Percentiles rank a stretch among this genome's conserved stretches.
Conservation (phyloP, 1,140 invertebrate genomes). For the Babylonia areolata region DNA sequence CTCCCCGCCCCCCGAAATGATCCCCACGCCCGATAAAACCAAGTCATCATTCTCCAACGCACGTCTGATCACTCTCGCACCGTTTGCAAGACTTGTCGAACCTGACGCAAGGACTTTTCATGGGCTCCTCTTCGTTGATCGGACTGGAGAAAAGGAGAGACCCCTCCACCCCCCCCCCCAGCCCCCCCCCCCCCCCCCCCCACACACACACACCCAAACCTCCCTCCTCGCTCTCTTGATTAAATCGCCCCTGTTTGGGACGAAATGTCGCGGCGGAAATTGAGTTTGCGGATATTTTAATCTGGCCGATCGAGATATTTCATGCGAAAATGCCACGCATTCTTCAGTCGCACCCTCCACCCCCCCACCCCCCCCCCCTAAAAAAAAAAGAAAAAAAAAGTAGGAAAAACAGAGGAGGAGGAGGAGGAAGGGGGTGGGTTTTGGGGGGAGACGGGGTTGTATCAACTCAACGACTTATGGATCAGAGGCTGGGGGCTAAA, state of each 20-base stretch:
- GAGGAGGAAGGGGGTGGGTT: not conserved
- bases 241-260: conserved; percentile 24
- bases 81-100: conserved; percentile 33
- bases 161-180: too few relatives aligned
- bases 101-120: conserved; percentile 29
- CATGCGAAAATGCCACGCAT: conserved; percentile 33
- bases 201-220: too few relatives aligned
- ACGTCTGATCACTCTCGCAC: conserved; percentile 21
- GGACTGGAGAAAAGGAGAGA: not conserved
- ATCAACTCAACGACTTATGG: conserved; percentile 29
- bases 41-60: conserved; percentile 24
- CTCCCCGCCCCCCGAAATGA: not conserved
- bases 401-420: not conserved
- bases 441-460: not conserved
- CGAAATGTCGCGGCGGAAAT: conserved; percentile 33
- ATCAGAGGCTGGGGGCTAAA: conserved; percentile 6
- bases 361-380: too few relatives aligned
- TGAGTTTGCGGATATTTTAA: conserved; percentile 40
- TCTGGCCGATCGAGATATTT: conserved; percentile 36
- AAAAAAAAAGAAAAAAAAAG: not conserved
- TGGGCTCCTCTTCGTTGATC: not conserved
- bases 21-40: conserved; percentile 14
- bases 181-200: too few relatives aligned
- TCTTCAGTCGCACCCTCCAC: too few relatives aligned
- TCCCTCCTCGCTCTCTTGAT: conserved; percentile 18